These are phyloP conservation scores for Panagrolaimus sp. DNA, from an alignment of 1,140 invertebrate genomes.

Conservation along the genomic window DNA sequence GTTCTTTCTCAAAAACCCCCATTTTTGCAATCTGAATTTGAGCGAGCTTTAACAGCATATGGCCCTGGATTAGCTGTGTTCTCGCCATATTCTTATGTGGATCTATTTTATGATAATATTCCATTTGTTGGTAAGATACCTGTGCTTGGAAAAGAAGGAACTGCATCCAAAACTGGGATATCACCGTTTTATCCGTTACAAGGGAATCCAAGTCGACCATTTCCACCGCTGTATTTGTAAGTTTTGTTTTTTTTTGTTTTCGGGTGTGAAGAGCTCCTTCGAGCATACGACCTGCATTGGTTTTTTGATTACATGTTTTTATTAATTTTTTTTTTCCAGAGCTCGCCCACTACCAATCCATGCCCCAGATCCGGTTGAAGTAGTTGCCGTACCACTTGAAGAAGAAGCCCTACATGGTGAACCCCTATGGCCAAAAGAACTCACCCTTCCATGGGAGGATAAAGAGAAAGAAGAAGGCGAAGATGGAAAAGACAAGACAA, in stretches of 20 bases:
- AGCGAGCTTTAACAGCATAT: slow-evolving; percentile 33
- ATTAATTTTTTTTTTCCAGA: slow-evolving; percentile 19
- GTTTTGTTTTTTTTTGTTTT: background rate
- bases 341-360: slow-evolving; percentile 38
- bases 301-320: no score
- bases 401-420: slow-evolving; percentile 42
- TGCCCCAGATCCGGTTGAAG: slow-evolving; percentile 40
- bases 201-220: slow-evolving; percentile 37
- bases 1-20: no score
- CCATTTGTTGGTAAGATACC: slow-evolving; percentile 42
- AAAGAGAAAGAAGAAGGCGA: background rate
- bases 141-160: slow-evolving; percentile 38
- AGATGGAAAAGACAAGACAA: background rate
- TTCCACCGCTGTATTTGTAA: slow-evolving; percentile 34
- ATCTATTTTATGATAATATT: slow-evolving; percentile 38
- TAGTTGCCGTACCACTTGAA: slow-evolving; percentile 39
- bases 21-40: slow-evolving; percentile 20
- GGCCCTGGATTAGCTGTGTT: slow-evolving; percentile 39
- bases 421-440: slow-evolving; percentile 33
- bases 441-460: background rate
- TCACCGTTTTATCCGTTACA: slow-evolving; percentile 33
- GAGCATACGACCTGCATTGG: no score
- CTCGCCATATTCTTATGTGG: slow-evolving; percentile 34
- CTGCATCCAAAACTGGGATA: slow-evolving; percentile 25
- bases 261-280: no score